Evolutionary conservation across 2,797 vertebrate genomes (phyloP).

Genomic region (Lateolabrax maculatus): DNA sequence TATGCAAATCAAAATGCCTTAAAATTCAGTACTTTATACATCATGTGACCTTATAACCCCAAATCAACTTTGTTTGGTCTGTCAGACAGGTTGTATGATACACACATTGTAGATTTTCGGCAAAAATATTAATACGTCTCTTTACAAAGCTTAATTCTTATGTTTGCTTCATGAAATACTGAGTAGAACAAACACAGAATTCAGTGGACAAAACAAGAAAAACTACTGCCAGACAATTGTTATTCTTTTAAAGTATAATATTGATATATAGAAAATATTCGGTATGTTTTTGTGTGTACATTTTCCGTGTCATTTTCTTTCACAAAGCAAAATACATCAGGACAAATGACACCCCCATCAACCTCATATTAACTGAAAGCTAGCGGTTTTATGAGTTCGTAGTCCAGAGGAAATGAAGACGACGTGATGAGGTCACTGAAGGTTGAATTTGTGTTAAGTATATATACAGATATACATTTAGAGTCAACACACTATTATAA

Average conservation of each 20-base stretch:
- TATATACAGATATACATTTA: slow-evolving; percentile 54
- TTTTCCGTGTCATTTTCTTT: background rate
- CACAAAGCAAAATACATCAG: slow-evolving; percentile 9
- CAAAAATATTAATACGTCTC: slow-evolving; percentile 13
- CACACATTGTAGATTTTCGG: slow-evolving; percentile 1
- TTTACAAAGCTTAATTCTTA: background rate
- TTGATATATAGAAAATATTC: slow-evolving; percentile 36
- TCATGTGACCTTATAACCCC: background rate
- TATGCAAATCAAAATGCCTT: slow-evolving; percentile 5
- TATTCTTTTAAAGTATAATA: background rate
- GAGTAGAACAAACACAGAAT: slow-evolving; percentile 3
- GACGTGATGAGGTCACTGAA: slow-evolving; percentile 34
- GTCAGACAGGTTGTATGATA: slow-evolving; percentile 13
- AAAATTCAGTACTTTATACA: background rate
- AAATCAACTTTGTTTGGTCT: background rate
- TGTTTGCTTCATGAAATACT: slow-evolving; percentile 1
- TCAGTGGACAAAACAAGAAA: slow-evolving; percentile 8
- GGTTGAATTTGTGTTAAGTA: slow-evolving; percentile 17
- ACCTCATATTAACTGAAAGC: background rate
- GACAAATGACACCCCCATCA: background rate
- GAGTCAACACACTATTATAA: slow-evolving; percentile 39
- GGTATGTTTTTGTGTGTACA: background rate
- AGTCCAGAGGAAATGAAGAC: slow-evolving; percentile 13
- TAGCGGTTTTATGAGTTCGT: background rate
- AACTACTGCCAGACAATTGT: background rate